Conservation (phyloP, 1,140 invertebrate genomes). For the Drosophila kepulauana region DNA sequence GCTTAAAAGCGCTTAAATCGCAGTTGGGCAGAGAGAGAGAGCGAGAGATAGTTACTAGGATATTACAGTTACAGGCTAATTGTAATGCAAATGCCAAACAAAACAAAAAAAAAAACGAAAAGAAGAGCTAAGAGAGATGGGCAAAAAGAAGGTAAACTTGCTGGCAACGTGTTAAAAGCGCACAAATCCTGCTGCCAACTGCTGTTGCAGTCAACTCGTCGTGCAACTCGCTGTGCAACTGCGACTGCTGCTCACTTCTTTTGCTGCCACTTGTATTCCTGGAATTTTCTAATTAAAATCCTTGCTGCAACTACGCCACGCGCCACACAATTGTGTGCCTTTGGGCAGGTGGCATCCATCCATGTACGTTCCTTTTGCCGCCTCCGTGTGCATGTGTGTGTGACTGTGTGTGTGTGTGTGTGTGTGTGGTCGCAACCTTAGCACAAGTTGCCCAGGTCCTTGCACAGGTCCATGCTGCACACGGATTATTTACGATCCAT, state of each 20-base stretch:
- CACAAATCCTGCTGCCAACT: constrained; percentile 65
- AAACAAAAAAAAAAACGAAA: constrained; percentile 50
- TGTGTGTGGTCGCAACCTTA: constrained; percentile 47
- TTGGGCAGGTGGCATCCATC: constrained; percentile 51
- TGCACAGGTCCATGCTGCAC: constrained; percentile 52
- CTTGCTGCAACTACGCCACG: constrained; percentile 49
- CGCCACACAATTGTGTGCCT: constrained; percentile 61
- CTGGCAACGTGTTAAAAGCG: constrained; percentile 66
- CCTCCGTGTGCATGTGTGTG: constrained; percentile 1
- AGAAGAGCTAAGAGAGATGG: constrained; percentile 14
- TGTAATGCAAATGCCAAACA: constrained; percentile 77
- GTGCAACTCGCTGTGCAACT: constrained; percentile 13
- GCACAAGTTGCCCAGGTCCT: constrained; percentile 41
- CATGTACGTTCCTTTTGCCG: not conserved
- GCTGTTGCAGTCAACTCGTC: constrained; percentile 30
- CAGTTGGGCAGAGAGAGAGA: constrained; percentile 1
- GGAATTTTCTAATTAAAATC: constrained; percentile 83
- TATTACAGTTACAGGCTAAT: constrained; percentile 68
- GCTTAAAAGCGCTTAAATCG: constrained; percentile 60
- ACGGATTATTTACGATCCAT: constrained; percentile 82
- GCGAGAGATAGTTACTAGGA: not conserved
- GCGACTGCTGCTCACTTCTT: constrained; percentile 41
- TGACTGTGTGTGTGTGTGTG: constrained; percentile 33
- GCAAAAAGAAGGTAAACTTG: constrained; percentile 25
- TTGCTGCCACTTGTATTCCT: constrained; percentile 70